These are phyloP conservation scores for Pseudomyrmex cubaensis DNA, from an alignment of 1,140 invertebrate species.

Conservation along the genomic window DNA sequence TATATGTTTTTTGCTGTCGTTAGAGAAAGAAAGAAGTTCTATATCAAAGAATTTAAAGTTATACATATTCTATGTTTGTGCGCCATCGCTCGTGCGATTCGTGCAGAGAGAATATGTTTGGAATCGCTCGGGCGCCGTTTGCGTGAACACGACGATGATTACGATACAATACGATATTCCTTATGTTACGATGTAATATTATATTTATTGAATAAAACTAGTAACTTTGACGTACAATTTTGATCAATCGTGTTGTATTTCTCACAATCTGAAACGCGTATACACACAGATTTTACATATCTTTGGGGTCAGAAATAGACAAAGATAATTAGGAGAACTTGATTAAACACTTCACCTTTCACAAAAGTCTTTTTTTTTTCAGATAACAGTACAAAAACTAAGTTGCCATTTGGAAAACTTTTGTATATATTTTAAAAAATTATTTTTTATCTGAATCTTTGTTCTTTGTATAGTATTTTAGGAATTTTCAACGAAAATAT, in stretches of 20 bases:
- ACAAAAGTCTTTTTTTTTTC: not conserved
- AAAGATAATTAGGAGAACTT: slow-evolving; percentile 41
- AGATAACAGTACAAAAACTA: not conserved
- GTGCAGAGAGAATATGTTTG: slow-evolving; percentile 20
- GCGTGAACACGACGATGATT: slow-evolving; percentile 58
- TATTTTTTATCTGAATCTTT: too few species aligned
- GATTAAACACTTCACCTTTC: slow-evolving; percentile 23
- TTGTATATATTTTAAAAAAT: too few species aligned
- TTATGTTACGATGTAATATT: slow-evolving; percentile 79
- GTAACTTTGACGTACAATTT: slow-evolving; percentile 73
- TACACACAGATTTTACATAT: not conserved
- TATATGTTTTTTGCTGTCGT: slow-evolving; percentile 73
- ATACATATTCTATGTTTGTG: slow-evolving; percentile 65
- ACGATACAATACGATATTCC: slow-evolving; percentile 72
- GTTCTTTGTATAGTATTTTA: not conserved
- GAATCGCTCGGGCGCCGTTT: slow-evolving; percentile 38
- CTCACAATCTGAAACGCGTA: slow-evolving; percentile 55
- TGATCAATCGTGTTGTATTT: slow-evolving; percentile 61
- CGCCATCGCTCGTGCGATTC: slow-evolving; percentile 53
- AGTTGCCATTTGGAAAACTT: not conserved
- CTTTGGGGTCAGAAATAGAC: slow-evolving; percentile 57
- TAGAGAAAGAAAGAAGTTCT: slow-evolving; percentile 69
- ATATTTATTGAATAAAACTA: slow-evolving; percentile 81
- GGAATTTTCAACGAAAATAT: not conserved
- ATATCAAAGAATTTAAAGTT: slow-evolving; percentile 70